These are phyloP conservation scores for Nomada goodeniana DNA, from an alignment of 2,888 invertebrate species.

Conservation along the genomic window DNA sequence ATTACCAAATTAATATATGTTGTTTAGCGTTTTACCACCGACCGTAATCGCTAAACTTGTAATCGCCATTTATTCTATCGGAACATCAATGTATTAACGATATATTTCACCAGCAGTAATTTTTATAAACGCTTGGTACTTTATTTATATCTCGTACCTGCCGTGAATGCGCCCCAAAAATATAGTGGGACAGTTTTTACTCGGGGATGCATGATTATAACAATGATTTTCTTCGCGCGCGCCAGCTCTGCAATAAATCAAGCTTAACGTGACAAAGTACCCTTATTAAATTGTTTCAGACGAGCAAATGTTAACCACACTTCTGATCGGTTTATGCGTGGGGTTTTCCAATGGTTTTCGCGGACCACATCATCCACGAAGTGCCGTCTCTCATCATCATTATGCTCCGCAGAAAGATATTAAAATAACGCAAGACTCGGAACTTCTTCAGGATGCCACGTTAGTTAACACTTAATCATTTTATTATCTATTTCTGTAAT, in stretches of 20 bases:
- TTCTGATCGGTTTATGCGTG: conserved; percentile 68
- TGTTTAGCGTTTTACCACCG: too few relatives aligned
- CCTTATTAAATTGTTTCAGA: conserved; percentile 53
- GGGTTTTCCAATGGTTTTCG: conserved; percentile 81
- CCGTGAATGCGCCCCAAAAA: too few relatives aligned
- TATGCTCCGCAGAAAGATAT: conserved; percentile 86
- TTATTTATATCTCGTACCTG: too few relatives aligned
- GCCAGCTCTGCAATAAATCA: background rate
- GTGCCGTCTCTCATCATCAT: conserved; percentile 85
- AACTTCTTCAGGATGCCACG: conserved; percentile 91
- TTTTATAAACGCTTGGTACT: too few relatives aligned
- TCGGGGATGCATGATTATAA: too few relatives aligned
- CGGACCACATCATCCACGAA: conserved; percentile 89
- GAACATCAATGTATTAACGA: too few relatives aligned
- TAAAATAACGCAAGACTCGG: conserved; percentile 89
- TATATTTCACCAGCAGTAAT: too few relatives aligned
- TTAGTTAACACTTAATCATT: conserved; percentile 78
- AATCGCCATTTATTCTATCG: too few relatives aligned
- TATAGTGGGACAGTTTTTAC: too few relatives aligned
- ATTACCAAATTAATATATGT: too few relatives aligned
- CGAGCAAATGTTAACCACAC: conserved; percentile 63
- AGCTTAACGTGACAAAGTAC: background rate
- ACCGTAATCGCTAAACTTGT: too few relatives aligned
- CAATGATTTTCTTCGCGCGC: too few relatives aligned
- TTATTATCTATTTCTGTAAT: background rate